Evolutionary conservation across 2,113 vertebrate species (phyloP).

Genomic region (Hydropotes inermis): DNA sequence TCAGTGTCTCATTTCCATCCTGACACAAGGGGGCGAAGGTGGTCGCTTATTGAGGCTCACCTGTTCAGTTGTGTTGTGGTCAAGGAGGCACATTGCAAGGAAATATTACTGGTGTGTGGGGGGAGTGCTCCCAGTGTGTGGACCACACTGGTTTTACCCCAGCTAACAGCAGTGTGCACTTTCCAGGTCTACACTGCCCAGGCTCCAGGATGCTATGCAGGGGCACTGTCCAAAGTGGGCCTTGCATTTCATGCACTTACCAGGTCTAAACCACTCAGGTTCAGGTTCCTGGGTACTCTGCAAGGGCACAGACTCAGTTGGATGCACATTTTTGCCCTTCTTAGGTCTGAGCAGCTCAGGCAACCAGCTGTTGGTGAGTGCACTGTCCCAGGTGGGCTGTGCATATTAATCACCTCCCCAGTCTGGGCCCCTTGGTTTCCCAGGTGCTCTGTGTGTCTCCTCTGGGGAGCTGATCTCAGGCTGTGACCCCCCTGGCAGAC

Average conservation of each 20-base stretch:
- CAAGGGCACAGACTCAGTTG: not conserved
- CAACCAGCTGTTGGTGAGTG: not conserved
- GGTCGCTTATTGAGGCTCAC: not conserved
- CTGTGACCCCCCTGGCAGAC: not conserved
- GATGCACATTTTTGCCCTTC: not conserved
- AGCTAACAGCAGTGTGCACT: not conserved
- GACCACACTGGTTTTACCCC: not conserved
- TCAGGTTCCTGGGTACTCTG: not conserved
- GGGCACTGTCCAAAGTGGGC: not conserved
- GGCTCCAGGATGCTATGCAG: not conserved
- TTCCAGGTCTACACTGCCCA: not conserved
- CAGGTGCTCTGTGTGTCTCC: accelerated
- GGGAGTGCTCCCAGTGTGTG: not conserved
- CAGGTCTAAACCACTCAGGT: not conserved
- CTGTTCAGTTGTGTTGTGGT: not conserved
- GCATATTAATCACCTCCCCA: not conserved
- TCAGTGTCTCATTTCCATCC: not conserved
- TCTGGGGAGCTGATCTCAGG: not conserved
- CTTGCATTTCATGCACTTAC: not conserved
- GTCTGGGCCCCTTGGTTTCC: accelerated
- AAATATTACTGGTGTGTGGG: not conserved
- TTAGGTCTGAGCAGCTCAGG: not conserved
- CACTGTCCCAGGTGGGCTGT: not conserved
- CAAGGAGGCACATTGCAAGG: not conserved
- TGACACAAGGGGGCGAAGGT: not conserved